phyloP scores from a whole-genome alignment of 1,140 invertebrate genomes.

The Aphis craccivora region DNA sequence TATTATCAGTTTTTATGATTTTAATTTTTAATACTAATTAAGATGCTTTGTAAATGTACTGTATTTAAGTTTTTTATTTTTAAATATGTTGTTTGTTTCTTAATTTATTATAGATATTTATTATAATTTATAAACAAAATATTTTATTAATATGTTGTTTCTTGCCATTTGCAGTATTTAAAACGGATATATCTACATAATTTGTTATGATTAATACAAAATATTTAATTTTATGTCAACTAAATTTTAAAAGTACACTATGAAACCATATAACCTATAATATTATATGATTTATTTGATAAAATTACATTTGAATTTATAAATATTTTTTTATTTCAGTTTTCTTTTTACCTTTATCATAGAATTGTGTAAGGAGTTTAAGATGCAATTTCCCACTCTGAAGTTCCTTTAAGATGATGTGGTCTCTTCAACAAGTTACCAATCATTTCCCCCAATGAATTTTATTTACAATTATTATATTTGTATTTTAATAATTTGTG shows the following conservation, averaged over 20 bases:
- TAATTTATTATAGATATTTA: conserved; percentile 19
- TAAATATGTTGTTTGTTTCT: not conserved
- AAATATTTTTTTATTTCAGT: not conserved
- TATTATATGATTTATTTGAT: not conserved
- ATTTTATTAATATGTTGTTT: not conserved
- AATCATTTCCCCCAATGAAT: no score
- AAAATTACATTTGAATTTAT: not conserved
- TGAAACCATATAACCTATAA: not conserved
- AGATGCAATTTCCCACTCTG: no score
- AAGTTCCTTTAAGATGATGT: no score
- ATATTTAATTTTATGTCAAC: not conserved
- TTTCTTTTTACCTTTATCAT: not conserved
- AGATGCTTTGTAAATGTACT: not conserved
- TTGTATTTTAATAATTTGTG: no score
- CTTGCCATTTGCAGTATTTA: not conserved
- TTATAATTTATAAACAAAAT: not conserved
- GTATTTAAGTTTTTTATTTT: not conserved
- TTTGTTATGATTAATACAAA: not conserved
- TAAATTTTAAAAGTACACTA: not conserved
- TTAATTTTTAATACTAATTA: not conserved
- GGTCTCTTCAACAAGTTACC: no score
- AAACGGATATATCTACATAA: not conserved
- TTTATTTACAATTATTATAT: no score
- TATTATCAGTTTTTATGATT: not conserved
- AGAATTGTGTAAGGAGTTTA: not conserved